Evolutionary conservation across 1,140 invertebrate species (phyloP).

Genomic region (Caenorhabditis tropicalis): DNA sequence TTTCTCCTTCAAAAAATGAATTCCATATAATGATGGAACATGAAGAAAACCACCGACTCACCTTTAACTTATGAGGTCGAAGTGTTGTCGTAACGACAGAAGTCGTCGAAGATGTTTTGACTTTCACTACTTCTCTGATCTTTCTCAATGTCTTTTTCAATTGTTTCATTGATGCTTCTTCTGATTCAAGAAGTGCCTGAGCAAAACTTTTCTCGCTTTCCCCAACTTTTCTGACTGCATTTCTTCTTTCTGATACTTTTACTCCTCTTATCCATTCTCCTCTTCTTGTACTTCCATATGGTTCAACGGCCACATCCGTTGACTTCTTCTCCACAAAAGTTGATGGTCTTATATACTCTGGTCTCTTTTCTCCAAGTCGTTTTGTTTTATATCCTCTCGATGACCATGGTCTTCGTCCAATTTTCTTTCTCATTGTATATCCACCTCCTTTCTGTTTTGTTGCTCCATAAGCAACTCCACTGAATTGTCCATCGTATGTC

Average conservation of each 20-base stretch:
- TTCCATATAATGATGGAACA: no score
- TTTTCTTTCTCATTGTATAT: conserved; percentile 14
- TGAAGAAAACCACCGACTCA: neutral
- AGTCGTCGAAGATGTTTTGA: neutral
- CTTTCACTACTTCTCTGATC: conserved; percentile 11
- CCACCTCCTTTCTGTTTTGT: conserved; percentile 18
- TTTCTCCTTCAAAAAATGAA: neutral
- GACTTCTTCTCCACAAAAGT: conserved; percentile 21
- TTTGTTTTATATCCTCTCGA: neutral
- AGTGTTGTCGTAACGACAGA: neutral
- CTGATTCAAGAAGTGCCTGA: neutral
- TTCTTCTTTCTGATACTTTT: neutral
- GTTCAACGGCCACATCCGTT: neutral
- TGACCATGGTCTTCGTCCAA: neutral
- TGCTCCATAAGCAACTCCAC: conserved; percentile 21
- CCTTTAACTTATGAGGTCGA: neutral
- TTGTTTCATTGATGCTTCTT: conserved; percentile 16
- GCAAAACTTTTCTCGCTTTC: conserved; percentile 8
- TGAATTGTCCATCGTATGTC: conserved; percentile 21
- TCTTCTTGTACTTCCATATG: conserved; percentile 14
- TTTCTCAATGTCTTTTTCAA: conserved; percentile 25
- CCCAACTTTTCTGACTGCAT: neutral
- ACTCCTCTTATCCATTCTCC: conserved; percentile 15
- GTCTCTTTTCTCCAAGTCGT: neutral
- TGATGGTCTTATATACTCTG: conserved; percentile 21